phyloP scores from a whole-genome alignment of 1,140 invertebrate genomes.

The Diprion similis region DNA sequence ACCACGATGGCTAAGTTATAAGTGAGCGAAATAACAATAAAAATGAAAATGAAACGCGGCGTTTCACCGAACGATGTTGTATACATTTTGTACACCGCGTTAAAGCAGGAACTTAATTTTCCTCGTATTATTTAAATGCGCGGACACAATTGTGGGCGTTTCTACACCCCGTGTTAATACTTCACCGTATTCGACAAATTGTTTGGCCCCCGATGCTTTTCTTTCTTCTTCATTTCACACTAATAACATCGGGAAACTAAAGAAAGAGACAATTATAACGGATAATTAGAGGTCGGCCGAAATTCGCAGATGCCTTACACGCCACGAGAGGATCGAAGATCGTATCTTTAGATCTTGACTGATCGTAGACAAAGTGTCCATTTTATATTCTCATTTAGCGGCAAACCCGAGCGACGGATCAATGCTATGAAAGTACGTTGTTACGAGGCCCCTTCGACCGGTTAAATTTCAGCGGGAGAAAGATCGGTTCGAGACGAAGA shows the following conservation, averaged over 20 bases:
- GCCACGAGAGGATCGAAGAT: too few relatives aligned
- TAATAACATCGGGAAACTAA: background rate
- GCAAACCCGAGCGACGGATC: background rate
- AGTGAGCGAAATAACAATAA: conserved; percentile 2
- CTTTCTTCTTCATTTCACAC: too few relatives aligned
- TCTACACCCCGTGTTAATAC: background rate
- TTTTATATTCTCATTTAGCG: conserved; percentile 1
- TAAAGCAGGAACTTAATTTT: background rate
- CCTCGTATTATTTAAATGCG: background rate
- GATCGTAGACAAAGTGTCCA: background rate
- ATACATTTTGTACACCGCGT: background rate
- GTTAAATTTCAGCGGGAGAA: background rate
- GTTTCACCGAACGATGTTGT: background rate
- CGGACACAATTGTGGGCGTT: background rate
- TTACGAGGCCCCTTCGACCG: background rate
- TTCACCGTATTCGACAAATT: background rate
- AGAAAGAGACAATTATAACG: background rate
- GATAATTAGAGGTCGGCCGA: background rate
- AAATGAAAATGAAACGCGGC: conserved; percentile 3
- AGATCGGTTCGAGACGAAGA: background rate
- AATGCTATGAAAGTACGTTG: conserved; percentile 1
- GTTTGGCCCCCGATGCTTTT: background rate
- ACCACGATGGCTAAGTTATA: background rate
- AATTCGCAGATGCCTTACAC: too few relatives aligned
- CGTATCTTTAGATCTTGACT: background rate